Evolutionary conservation across 2,888 invertebrate genomes (phyloP).

Genomic region (Megaustenia siamemsis): DNA sequence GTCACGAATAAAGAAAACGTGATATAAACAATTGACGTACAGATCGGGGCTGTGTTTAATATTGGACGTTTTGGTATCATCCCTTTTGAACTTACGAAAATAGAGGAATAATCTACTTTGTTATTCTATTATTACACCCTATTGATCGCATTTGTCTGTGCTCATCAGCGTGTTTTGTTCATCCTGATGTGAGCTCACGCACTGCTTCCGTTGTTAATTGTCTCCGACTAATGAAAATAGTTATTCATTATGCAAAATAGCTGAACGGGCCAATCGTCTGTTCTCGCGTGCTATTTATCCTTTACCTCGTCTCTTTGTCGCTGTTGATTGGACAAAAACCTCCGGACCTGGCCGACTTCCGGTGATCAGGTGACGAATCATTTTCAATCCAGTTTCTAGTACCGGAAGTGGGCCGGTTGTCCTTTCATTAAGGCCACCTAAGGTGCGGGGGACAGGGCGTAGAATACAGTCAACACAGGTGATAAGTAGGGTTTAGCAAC

Average conservation of each 20-base stretch:
- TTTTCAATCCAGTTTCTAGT: slow-evolving; percentile 42
- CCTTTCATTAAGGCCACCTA: slow-evolving; percentile 49
- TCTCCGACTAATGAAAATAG: slow-evolving; percentile 49
- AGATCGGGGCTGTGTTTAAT: not conserved
- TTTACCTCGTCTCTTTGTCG: slow-evolving; percentile 44
- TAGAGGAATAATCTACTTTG: not conserved
- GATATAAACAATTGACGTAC: not conserved
- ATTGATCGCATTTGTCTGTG: slow-evolving; percentile 43
- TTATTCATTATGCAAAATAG: slow-evolving; percentile 53
- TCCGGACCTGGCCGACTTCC: slow-evolving; percentile 45
- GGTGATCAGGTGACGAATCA: slow-evolving; percentile 53
- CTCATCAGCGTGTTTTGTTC: slow-evolving; percentile 34
- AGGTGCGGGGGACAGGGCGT: slow-evolving; percentile 1
- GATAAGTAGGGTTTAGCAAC: slow-evolving; percentile 47
- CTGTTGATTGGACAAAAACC: slow-evolving; percentile 50
- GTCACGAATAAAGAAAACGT: too few species aligned
- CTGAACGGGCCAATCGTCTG: slow-evolving; percentile 15
- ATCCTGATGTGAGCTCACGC: slow-evolving; percentile 42
- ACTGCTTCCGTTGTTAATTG: slow-evolving; percentile 47
- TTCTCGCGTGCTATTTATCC: slow-evolving; percentile 28
- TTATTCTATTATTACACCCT: slow-evolving; percentile 20
- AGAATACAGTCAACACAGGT: slow-evolving; percentile 38
- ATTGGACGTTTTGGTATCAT: not conserved
- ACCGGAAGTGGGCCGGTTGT: slow-evolving; percentile 38
- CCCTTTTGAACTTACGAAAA: not conserved